Evolutionary conservation across 2,797 vertebrate genomes (phyloP).

Genomic region (Eremophila alpestris): DNA sequence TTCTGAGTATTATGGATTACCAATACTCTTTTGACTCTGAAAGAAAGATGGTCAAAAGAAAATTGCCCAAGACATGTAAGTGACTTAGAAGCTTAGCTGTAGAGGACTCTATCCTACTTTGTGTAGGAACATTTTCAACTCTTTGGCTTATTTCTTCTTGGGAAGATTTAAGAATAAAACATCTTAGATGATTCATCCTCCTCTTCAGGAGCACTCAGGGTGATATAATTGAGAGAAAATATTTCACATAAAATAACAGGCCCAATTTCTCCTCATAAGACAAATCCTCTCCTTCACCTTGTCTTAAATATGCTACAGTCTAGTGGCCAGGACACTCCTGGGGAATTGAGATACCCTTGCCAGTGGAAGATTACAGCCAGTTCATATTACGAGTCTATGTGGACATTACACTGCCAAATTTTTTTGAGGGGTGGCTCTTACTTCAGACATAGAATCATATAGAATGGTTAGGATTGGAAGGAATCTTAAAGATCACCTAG

Average conservation of each 20-base stretch:
- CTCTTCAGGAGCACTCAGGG: background rate
- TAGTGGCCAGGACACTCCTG: background rate
- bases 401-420: background rate
- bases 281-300: background rate
- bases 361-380: background rate
- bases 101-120: background rate
- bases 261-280: background rate
- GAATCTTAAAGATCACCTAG: background rate
- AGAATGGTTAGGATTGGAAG: background rate
- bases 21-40: background rate
- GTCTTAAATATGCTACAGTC: background rate
- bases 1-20: background rate
- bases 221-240: slow-evolving; percentile 12
- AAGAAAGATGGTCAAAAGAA: background rate
- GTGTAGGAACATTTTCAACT: background rate
- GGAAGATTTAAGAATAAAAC: background rate
- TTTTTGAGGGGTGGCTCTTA: background rate
- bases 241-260: background rate
- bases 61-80: background rate
- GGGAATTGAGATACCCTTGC: background rate
- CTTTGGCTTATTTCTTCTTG: background rate
- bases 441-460: background rate
- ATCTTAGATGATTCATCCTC: background rate
- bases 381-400: background rate
- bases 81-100: background rate